Base-by-base conservation (phyloP, 2,888 invertebrate genomes). In the Phalangium opilio region DNA sequence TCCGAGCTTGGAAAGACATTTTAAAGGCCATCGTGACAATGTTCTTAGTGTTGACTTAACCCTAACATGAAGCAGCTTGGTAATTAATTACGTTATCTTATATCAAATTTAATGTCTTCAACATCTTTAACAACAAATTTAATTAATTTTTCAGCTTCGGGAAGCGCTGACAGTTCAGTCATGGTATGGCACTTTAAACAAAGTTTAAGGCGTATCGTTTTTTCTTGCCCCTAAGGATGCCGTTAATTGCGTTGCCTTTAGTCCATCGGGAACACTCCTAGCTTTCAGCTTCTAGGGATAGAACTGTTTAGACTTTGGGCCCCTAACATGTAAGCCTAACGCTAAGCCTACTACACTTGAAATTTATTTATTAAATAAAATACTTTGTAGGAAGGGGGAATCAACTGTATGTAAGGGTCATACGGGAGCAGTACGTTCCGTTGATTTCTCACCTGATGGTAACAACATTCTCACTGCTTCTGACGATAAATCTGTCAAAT, bases 291-390 rank as follows among this genome's bases (percentile, higher is more conserved):
- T 89, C 89, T 0, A 74, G 79, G 47, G 90, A 90, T 63, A 76
- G 78, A 62, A 81, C 82, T 10, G 81, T 91, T n/a, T 0, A 72
- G 86, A 55, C 67, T 93, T 34, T 93, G 90, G 90, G 79, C 83
- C 44, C 87, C 90, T 0, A 82, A 78, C 51, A 75, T 87, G 47
- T 79, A 76, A 54, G 85, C 83, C 34, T 17, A 41, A n/a, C n/a
- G n/a, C n/a, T n/a, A n/a, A n/a, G n/a, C n/a, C 20, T 20, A 45
- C 15, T n/a, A 2, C n/a, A n/a, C n/a, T n/a, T n/a, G n/a, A n/a
- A n/a, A n/a, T n/a, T n/a, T n/a, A n/a, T n/a, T n/a, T n/a, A n/a
- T n/a, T n/a, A n/a, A n/a, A n/a, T n/a, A n/a, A n/a, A n/a, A n/a
- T n/a, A n/a, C n/a, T n/a, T n/a, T n/a, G 32, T 35, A 53, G 48